Conservation (phyloP, 2,113 vertebrate genomes). For the Cryptotis parvus region DNA sequence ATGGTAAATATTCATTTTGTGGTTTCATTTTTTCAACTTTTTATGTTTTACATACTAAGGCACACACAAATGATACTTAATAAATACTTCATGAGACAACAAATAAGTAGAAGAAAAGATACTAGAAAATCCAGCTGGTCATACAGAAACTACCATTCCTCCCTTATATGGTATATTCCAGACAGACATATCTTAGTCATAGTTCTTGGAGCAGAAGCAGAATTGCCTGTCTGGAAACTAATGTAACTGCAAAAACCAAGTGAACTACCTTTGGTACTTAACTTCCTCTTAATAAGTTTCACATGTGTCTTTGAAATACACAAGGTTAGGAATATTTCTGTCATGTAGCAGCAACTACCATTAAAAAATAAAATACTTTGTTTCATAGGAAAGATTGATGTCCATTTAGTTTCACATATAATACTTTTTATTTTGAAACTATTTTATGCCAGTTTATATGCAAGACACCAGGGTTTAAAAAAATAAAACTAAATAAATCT, state of each 20-base stretch:
- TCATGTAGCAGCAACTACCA: not conserved
- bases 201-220: not conserved
- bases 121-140: not conserved
- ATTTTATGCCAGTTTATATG: conserved; percentile 48
- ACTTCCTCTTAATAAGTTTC: conserved; percentile 52
- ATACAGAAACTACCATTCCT: not conserved
- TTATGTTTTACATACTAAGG: not conserved
- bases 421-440: conserved; percentile 46
- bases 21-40: conserved; percentile 26
- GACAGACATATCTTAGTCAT: not conserved
- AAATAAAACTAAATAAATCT: not conserved
- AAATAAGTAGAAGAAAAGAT: not conserved
- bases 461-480: not conserved
- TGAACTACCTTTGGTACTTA: conserved; percentile 40
- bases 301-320: conserved; percentile 18
- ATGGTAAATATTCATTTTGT: not conserved
- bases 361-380: conserved; percentile 54
- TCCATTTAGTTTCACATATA: conserved; percentile 38
- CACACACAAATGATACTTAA: not conserved
- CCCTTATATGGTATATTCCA: not conserved
- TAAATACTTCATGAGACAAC: not conserved
- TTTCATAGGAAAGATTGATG: conserved; percentile 52
- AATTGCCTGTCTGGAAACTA: not conserved
- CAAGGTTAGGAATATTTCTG: conserved; percentile 2
- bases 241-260: not conserved